Evolutionary conservation across 2,888 invertebrate genomes (phyloP).

Genomic region (Plusia festucae): DNA sequence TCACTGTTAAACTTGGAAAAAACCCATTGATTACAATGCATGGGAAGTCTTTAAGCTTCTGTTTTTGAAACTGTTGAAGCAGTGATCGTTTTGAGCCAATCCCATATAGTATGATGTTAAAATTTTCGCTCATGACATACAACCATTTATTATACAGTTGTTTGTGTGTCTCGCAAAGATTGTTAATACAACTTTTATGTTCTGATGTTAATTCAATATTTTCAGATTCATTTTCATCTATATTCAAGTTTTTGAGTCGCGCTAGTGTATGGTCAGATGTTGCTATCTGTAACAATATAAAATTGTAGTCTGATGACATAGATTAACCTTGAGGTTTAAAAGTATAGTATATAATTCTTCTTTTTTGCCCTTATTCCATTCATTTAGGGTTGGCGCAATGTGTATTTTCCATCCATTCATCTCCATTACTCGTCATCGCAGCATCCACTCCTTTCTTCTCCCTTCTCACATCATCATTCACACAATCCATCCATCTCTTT

Average conservation of each 20-base stretch:
- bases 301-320: no score
- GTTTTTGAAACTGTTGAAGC: slow-evolving; percentile 92
- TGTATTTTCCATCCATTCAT: no score
- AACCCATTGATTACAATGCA: slow-evolving; percentile 97
- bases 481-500: no score
- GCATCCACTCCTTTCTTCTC: no score
- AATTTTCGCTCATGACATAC: slow-evolving; percentile 93
- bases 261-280: slow-evolving; percentile 95
- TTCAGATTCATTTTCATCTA: slow-evolving; percentile 88
- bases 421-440: no score
- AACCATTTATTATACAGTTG: slow-evolving; percentile 92
- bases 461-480: no score
- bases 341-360: no score
- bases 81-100: slow-evolving; percentile 96
- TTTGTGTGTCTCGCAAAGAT: slow-evolving; percentile 89
- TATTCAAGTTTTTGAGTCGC: slow-evolving; percentile 92
- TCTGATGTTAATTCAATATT: slow-evolving; percentile 89
- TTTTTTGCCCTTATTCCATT: no score
- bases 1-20: slow-evolving; percentile 96
- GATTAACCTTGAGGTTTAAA: no score
- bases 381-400: no score
- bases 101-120: slow-evolving; percentile 96
- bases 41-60: slow-evolving; percentile 85
- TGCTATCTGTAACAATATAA: slow-evolving; percentile 76
- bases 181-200: slow-evolving; percentile 89